Percentiles rank a stretch among this genome's conserved stretches.
These are phyloP conservation scores for Cariama cristata DNA, from an alignment of 2,113 vertebrate species.

Conservation along the genomic window DNA sequence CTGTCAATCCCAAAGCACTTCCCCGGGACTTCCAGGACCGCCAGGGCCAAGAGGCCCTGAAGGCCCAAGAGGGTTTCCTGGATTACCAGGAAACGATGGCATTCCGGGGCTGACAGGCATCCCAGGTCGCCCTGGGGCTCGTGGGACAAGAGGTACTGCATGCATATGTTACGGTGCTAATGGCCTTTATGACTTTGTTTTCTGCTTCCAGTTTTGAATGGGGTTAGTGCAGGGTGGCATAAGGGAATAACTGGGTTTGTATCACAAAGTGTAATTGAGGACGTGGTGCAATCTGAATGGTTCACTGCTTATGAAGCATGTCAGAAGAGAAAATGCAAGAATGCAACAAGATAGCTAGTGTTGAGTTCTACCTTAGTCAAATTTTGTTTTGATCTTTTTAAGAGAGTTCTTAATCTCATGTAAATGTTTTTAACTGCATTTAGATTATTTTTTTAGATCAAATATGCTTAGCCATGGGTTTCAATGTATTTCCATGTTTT, in stretches of 20 bases:
- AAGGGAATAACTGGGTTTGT: not conserved
- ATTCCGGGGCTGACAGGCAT: constrained; percentile 82
- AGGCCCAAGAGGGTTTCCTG: constrained; percentile 87
- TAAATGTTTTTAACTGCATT: not conserved
- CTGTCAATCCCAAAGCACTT: constrained; percentile 82
- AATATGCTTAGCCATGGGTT: not conserved
- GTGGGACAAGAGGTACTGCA: constrained; percentile 87
- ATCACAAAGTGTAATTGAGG: not conserved
- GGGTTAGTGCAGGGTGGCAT: not conserved
- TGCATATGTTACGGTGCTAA: not conserved
- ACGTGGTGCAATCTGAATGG: not conserved
- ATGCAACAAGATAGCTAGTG: fast-evolving
- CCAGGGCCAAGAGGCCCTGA: constrained; percentile 85
- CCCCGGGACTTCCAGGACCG: constrained; percentile 84
- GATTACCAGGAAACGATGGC: constrained; percentile 86
- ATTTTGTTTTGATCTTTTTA: not conserved
- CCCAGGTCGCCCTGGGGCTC: constrained; percentile 85
- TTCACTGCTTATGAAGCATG: fast-evolving
- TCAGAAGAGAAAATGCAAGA: not conserved
- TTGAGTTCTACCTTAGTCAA: not conserved
- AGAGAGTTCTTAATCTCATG: not conserved
- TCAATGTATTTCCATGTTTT: not conserved
- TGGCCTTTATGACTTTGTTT: not conserved
- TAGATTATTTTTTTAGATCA: not conserved
- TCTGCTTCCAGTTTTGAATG: not conserved